Conservation (phyloP, 64 coral and sea anemone species). For the Actinia equina region DNA sequence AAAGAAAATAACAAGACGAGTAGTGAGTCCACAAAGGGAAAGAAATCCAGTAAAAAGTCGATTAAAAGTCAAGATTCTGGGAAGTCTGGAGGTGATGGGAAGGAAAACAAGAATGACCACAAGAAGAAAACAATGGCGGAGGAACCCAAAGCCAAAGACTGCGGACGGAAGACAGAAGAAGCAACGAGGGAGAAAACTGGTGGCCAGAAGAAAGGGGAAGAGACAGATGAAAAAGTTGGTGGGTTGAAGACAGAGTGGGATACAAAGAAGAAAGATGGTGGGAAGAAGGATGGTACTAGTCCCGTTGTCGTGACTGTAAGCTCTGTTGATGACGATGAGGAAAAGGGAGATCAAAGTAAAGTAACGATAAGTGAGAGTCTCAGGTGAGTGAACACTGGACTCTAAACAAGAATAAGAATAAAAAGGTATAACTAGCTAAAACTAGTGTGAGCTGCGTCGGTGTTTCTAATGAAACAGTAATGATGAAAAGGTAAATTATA, state of each 20-base stretch:
- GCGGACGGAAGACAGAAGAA: neutral
- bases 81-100: neutral
- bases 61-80: neutral
- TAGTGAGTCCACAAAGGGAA: neutral
- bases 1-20: neutral
- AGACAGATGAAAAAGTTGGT: too few relatives aligned
- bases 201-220: too few relatives aligned
- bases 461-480: too few relatives aligned
- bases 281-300: neutral
- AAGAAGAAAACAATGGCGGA: neutral
- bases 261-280: neutral
- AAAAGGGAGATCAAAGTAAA: slow-evolving; percentile 25
- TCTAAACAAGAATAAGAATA: too few relatives aligned
- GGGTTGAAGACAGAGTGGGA: too few relatives aligned
- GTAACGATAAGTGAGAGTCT: slow-evolving; percentile 80
- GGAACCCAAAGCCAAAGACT: neutral
- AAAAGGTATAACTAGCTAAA: too few relatives aligned
- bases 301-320: slow-evolving; percentile 61
- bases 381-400: slow-evolving; percentile 33
- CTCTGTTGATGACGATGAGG: slow-evolving; percentile 36
- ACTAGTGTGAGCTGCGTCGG: too few relatives aligned
- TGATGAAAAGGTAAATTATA: too few relatives aligned
- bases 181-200: too few relatives aligned
- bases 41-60: neutral
- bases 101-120: neutral